Evolutionary conservation across 2,113 vertebrate species (phyloP), one percentile per base, ranked within the genome.

Genomic region (Esox niger): DNA sequence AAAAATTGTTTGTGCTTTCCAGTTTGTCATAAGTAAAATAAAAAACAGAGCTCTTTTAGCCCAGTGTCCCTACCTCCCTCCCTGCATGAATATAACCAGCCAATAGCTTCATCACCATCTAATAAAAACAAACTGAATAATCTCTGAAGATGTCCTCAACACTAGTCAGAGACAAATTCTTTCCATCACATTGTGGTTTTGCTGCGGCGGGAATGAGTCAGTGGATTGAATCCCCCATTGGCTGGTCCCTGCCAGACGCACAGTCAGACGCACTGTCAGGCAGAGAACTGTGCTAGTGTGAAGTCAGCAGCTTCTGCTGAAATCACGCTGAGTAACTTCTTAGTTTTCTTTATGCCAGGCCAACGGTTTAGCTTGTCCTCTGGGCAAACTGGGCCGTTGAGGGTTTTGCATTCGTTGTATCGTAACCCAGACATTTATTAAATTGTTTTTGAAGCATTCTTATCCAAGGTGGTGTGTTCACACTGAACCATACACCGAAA

Each of bases 1-100:
- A 15, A 4, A 15, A 17, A 43, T 43, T 15, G 38, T 10, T 15
- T 43, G 38, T 43, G 11, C 13, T 43, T 43, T 17, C 35, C 11
- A 2, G 15, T 38, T 15, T 38, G 35, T 13, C 7, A 15, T 49
- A 21, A 6, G 47, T 49, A 17, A 21, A 6, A 52, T 11, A 52
- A 52, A 52, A 23, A 15, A 17, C 47, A 6, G 8, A 52, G 6
- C 47, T 15, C 15, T 64, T 15, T 15, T 15, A 15, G 13, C 38
- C 38, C 25, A 29, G 31, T 43, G 60, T 31, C 55, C 68, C 62
- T 62, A 62, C 64, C 72, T 69, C 43, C 54, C 79, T 74, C n/a
- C n/a, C 64, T 32, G 72, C 71, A 62, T 71, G 35, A 68, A 25
- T 46, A 17, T 30, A 9, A 20, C n/a, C 33, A 26, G 25, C 10